phyloP scores from a whole-genome alignment of 2,113 vertebrate species.

The Lepidothrix coronata region DNA sequence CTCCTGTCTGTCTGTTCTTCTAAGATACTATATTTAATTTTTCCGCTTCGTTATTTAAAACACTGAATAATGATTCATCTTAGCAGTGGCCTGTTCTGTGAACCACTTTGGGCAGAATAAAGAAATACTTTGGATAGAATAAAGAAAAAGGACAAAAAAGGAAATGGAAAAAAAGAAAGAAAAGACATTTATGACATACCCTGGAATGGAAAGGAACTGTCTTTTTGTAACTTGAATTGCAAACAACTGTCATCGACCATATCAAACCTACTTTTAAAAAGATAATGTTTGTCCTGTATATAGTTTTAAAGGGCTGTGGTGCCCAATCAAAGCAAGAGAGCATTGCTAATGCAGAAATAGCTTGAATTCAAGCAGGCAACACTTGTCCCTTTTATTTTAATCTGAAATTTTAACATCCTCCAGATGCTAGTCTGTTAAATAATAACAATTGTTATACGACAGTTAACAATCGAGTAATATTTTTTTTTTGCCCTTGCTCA shows the following conservation, averaged over 20 bases:
- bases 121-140: slow-evolving; percentile 38
- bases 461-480: not conserved
- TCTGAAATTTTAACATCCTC: slow-evolving; percentile 35
- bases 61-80: slow-evolving; percentile 52
- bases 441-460: slow-evolving; percentile 29
- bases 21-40: slow-evolving; percentile 59
- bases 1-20: not conserved
- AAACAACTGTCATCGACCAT: slow-evolving; percentile 15
- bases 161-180: not conserved
- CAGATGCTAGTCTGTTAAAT: slow-evolving; percentile 37
- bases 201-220: slow-evolving; percentile 40
- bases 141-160: slow-evolving; percentile 1
- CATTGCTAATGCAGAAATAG: slow-evolving; percentile 2
- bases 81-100: slow-evolving; percentile 22
- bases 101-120: slow-evolving; percentile 49
- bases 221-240: slow-evolving; percentile 39
- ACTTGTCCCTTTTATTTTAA: slow-evolving; percentile 52
- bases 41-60: slow-evolving; percentile 52
- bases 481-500: slow-evolving; percentile 7
- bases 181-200: not conserved
- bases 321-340: not conserved
- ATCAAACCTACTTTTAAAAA: slow-evolving; percentile 51
- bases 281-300: slow-evolving; percentile 33
- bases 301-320: slow-evolving; percentile 23
- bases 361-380: slow-evolving; percentile 27